Evolutionary conservation across 53 echinoderm and acorn worm genomes (phyloP).

Genomic region (Zoroaster sp.): DNA sequence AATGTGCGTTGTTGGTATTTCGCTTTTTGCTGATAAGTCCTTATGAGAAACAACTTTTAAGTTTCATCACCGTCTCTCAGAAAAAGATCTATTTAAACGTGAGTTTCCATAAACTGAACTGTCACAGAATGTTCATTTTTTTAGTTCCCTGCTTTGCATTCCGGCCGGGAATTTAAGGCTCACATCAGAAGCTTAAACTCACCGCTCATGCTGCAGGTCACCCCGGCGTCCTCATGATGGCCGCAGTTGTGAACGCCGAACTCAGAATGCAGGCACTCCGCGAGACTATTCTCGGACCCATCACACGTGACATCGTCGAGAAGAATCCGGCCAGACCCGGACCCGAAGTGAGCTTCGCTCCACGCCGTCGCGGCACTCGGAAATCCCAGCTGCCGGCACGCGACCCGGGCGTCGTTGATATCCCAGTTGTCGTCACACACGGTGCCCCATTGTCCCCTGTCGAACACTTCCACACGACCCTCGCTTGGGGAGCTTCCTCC

Average conservation of each 20-base stretch:
- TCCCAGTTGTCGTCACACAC: constrained; percentile 68
- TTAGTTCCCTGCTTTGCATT: too few species aligned
- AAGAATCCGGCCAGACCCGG: constrained; percentile 65
- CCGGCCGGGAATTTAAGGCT: too few species aligned
- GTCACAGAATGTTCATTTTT: too few species aligned
- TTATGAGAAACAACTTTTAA: too few species aligned
- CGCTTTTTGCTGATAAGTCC: too few species aligned
- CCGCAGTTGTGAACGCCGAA: constrained; percentile 54
- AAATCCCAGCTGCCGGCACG: constrained; percentile 66
- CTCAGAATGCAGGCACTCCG: constrained; percentile 53
- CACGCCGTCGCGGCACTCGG: constrained; percentile 5
- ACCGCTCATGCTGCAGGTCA: constrained; percentile 10
- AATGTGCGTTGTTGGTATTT: too few species aligned
- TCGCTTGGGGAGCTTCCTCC: constrained; percentile 51
- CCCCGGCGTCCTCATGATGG: constrained; percentile 65
- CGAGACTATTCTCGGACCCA: constrained; percentile 32
- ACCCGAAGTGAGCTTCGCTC: constrained; percentile 7
- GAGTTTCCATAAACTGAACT: too few species aligned
- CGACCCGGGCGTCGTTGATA: constrained; percentile 38
- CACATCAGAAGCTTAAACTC: too few species aligned
- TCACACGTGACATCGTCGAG: constrained; percentile 54
- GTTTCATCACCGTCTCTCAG: too few species aligned
- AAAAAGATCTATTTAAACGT: too few species aligned
- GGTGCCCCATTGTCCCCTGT: constrained; percentile 62
- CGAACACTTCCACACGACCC: constrained; percentile 64